These are phyloP conservation scores for Dynastes maya DNA, from an alignment of 2,888 invertebrate genomes.

Conservation along the genomic window DNA sequence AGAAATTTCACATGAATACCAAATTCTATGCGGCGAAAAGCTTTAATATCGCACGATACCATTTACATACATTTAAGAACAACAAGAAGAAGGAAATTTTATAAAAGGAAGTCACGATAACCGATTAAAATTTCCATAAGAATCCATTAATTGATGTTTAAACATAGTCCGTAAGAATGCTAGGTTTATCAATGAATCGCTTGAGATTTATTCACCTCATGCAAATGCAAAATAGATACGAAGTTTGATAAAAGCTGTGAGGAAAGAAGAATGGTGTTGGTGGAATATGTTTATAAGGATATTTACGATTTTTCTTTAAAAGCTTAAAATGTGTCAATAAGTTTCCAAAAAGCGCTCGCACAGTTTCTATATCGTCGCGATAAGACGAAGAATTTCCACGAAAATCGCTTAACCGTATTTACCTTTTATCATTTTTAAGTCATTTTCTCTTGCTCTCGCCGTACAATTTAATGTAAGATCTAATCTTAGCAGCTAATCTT, in stretches of 20 bases:
- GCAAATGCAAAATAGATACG: no score
- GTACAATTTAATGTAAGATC: not conserved
- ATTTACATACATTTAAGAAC: conserved; percentile 30
- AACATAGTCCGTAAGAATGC: not conserved
- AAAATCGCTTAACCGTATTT: not conserved
- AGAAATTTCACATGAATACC: conserved; percentile 23
- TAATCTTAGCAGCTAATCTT: conserved; percentile 29
- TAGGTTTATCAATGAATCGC: not conserved
- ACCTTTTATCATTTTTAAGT: not conserved
- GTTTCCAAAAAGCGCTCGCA: not conserved
- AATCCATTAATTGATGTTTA: conserved; percentile 32
- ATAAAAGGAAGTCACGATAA: conserved; percentile 32
- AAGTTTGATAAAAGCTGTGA: no score
- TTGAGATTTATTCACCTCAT: not conserved
- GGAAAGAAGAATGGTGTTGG: not conserved
- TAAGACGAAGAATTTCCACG: not conserved
- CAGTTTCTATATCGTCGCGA: not conserved
- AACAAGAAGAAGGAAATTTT: conserved; percentile 25
- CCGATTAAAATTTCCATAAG: conserved; percentile 38
- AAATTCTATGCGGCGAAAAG: conserved; percentile 10
- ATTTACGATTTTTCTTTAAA: no score
- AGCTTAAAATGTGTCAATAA: no score
- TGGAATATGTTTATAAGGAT: not conserved
- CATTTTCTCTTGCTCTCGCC: not conserved
- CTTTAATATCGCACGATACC: conserved; percentile 24